Conservation (phyloP, 2,888 invertebrate species). For the Sepiola atlantica region DNA sequence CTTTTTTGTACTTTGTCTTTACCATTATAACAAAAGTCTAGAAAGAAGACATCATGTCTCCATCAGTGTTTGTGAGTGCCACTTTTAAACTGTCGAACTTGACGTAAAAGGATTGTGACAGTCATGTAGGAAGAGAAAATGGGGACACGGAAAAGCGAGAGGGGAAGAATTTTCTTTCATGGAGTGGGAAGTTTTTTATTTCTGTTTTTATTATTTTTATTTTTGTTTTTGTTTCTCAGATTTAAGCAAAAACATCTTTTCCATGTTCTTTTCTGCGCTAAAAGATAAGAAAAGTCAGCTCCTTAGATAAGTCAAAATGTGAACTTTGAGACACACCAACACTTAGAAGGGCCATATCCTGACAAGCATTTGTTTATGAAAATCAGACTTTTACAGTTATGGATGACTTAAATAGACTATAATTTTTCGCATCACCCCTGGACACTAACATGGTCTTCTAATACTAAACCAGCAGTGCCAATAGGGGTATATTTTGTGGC, state of each 20-base stretch:
- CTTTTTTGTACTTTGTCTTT: neutral
- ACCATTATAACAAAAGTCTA: constrained; percentile 14
- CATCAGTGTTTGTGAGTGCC: neutral
- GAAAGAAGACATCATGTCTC: neutral
- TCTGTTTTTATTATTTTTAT: neutral
- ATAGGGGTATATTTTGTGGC: too few species aligned
- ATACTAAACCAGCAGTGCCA: too few species aligned
- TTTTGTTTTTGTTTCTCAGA: too few species aligned
- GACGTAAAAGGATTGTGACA: constrained; percentile 14
- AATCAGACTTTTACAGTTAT: too few species aligned
- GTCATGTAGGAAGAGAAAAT: neutral
- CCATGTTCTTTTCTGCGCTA: too few species aligned
- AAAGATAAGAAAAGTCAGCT: too few species aligned
- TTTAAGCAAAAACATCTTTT: too few species aligned
- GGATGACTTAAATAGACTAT: too few species aligned
- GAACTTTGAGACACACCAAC: neutral
- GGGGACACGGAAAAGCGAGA: neutral
- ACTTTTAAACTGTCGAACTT: constrained; percentile 9
- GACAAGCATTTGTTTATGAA: too few species aligned
- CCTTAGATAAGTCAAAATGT: neutral
- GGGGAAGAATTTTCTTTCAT: neutral
- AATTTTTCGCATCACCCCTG: too few species aligned
- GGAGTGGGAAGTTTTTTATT: too few species aligned
- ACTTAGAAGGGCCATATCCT: neutral
- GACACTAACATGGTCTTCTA: too few species aligned